Evolutionary conservation across 2,797 vertebrate genomes (phyloP).

Genomic region (Trematomus bernacchii): DNA sequence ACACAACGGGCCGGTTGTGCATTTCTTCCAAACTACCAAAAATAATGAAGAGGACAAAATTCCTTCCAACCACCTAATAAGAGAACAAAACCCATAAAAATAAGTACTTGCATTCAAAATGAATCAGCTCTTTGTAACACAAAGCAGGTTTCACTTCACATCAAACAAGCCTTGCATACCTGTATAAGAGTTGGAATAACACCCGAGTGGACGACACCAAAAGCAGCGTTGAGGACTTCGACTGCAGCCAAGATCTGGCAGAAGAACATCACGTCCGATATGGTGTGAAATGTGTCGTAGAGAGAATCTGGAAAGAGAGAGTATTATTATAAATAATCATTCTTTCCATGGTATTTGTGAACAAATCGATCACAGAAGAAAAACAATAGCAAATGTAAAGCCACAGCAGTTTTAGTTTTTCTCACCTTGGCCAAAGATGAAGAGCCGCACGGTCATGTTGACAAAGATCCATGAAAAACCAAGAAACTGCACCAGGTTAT

Average conservation of each 20-base stretch:
- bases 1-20: conserved; percentile 94
- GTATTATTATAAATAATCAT: not conserved
- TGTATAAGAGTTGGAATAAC: conserved; percentile 89
- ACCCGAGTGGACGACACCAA: conserved; percentile 90
- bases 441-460: conserved; percentile 95
- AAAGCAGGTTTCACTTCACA: not conserved
- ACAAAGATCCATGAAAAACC: conserved; percentile 98
- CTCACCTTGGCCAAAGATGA: conserved; percentile 93
- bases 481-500: conserved; percentile 97
- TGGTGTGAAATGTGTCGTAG: conserved; percentile 94
- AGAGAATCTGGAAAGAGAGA: conserved; percentile 89
- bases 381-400: not conserved
- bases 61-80: conserved; percentile 91
- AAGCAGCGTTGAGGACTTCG: conserved; percentile 92
- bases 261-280: conserved; percentile 96
- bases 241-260: conserved; percentile 93
- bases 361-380: not conserved
- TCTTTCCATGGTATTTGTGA: not conserved
- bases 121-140: not conserved
- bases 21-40: conserved; percentile 94
- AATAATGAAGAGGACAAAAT: conserved; percentile 94
- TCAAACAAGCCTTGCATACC: conserved; percentile 69
- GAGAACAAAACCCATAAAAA: conserved; percentile 24
- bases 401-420: not conserved
- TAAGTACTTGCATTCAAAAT: not conserved